These are phyloP conservation scores for Halcyon badia DNA, from an alignment of 2,797 vertebrate species.

Conservation along the genomic window DNA sequence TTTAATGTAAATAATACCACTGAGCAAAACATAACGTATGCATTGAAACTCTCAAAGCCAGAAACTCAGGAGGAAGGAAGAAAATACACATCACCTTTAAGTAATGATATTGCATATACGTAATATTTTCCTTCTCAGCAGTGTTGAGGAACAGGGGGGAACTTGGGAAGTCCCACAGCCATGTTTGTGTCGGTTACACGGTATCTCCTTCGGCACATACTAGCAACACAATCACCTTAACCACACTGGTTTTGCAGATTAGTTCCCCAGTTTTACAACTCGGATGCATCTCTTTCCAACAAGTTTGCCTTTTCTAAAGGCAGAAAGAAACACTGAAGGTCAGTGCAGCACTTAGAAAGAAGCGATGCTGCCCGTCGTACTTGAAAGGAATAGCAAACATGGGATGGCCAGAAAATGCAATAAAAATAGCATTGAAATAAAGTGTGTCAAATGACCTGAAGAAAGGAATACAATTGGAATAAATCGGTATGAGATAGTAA, in stretches of 20 bases:
- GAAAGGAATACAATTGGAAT: background rate
- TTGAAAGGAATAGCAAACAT: background rate
- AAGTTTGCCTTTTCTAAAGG: background rate
- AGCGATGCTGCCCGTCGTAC: background rate
- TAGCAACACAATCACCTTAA: background rate
- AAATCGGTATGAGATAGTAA: background rate
- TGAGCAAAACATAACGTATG: background rate
- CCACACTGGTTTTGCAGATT: background rate
- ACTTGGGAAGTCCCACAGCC: background rate
- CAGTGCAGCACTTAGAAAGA: background rate
- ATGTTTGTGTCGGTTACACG: too few relatives aligned
- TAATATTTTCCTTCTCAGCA: background rate
- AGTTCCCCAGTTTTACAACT: background rate
- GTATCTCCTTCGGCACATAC: background rate
- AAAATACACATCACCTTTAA: background rate
- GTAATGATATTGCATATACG: background rate
- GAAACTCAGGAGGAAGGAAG: background rate
- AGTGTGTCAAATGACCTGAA: background rate
- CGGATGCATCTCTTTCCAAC: background rate
- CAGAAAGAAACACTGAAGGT: background rate
- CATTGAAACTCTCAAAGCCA: background rate
- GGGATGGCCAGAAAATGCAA: background rate
- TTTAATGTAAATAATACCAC: background rate
- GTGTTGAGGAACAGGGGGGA: background rate
- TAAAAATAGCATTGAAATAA: background rate